Conservation (phyloP, 2,113 vertebrate species). For the Passer domesticus region DNA sequence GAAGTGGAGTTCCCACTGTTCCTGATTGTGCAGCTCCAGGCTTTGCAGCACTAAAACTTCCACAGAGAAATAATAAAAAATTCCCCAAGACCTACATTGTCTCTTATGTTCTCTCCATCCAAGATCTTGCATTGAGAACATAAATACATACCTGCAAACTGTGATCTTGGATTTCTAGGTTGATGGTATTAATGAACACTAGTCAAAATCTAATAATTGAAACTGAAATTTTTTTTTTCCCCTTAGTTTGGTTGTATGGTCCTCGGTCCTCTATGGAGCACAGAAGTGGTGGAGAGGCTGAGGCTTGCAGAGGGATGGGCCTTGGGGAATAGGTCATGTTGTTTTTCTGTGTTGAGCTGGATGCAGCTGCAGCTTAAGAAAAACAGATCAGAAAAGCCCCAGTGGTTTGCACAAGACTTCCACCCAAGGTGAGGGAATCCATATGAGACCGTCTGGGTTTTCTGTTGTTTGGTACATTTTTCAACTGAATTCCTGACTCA, state of each 20-base stretch:
- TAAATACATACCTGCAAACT: not conserved
- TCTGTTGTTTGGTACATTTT: not conserved
- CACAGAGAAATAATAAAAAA: not conserved
- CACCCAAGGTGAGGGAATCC: constrained; percentile 24
- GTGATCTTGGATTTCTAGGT: not conserved
- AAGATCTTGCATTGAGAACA: not conserved
- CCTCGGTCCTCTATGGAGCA: not conserved
- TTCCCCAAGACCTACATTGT: not conserved
- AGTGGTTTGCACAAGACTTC: constrained; percentile 30
- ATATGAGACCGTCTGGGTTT: not conserved
- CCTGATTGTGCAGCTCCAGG: not conserved
- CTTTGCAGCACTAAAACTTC: not conserved
- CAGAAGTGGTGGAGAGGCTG: not conserved
- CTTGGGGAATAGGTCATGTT: not conserved
- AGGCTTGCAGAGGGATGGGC: not conserved
- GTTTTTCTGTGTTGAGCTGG: not conserved
- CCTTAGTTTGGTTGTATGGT: not conserved
- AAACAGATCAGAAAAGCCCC: constrained; percentile 11
- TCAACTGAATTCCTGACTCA: not conserved
- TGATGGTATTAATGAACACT: not conserved
- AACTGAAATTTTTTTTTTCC: not conserved
- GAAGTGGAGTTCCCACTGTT: not conserved
- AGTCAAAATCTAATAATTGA: not conserved
- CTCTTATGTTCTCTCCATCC: not conserved
- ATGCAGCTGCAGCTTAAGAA: constrained; percentile 47